Evolutionary conservation across 2,797 vertebrate species (phyloP).

Genomic region (Vireo griseus): DNA sequence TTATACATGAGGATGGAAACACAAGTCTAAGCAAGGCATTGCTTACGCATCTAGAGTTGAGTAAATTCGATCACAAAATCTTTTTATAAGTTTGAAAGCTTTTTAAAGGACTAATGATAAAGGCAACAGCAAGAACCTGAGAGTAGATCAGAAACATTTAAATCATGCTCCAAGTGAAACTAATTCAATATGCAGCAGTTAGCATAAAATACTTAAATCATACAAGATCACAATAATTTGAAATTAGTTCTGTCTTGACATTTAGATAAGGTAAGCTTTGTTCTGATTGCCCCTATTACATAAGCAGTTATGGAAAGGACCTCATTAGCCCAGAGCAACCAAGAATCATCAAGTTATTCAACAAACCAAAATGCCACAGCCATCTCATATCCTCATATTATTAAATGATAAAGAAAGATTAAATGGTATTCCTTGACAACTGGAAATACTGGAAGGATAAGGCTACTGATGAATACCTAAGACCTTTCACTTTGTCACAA

Average conservation of each 20-base stretch:
- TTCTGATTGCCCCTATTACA: not conserved
- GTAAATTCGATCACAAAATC: not conserved
- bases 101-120: not conserved
- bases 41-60: not conserved
- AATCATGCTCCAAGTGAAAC: not conserved
- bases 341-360: not conserved
- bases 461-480: not conserved
- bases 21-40: not conserved
- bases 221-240: not conserved
- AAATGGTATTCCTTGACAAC: not conserved
- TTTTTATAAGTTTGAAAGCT: not conserved
- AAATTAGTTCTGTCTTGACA: not conserved
- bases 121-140: not conserved
- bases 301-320: not conserved
- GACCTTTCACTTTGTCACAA: not conserved
- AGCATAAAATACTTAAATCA: not conserved
- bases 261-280: not conserved
- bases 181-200: not conserved
- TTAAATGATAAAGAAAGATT: not conserved
- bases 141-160: not conserved
- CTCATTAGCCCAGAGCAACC: not conserved
- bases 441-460: not conserved
- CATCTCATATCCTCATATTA: not conserved
- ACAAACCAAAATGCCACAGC: not conserved
- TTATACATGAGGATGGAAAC: not conserved